phyloP scores from a whole-genome alignment of 2,888 invertebrate genomes.

The Drosophila diplacantha region DNA sequence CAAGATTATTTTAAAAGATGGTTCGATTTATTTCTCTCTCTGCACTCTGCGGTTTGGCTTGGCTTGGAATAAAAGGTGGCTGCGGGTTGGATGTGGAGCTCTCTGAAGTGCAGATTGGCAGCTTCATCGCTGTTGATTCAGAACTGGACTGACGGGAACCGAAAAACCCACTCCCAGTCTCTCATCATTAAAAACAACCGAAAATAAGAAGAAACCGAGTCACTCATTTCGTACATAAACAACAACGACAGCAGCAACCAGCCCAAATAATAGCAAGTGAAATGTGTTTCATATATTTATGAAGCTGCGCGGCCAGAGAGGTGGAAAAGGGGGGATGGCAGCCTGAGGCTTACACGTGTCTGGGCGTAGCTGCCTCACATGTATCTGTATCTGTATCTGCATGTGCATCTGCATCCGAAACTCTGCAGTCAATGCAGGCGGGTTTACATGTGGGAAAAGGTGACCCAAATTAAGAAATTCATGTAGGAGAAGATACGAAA shows the following conservation, averaged over 20 bases:
- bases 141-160: conserved; percentile 45
- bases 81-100: conserved; percentile 9
- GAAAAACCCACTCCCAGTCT: conserved; percentile 42
- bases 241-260: conserved; percentile 25
- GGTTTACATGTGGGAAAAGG: conserved; percentile 22
- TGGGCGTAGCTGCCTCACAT: conserved; percentile 24
- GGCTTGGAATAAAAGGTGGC: conserved; percentile 4
- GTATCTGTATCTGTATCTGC: conserved; percentile 24
- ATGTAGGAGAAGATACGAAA: conserved; percentile 3
- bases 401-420: conserved; percentile 11
- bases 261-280: conserved; percentile 52
- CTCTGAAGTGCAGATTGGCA: conserved; percentile 39
- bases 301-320: conserved; percentile 20
- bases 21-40: neutral
- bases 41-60: conserved; percentile 22
- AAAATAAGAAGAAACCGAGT: conserved; percentile 37
- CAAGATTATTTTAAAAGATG: neutral
- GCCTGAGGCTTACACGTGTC: conserved; percentile 24
- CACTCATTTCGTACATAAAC: conserved; percentile 44
- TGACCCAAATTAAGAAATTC: conserved; percentile 28
- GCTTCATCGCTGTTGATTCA: conserved; percentile 41
- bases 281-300: conserved; percentile 53
- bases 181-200: conserved; percentile 48
- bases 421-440: conserved; percentile 10
- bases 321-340: neutral